Percentiles rank a stretch among this genome's conserved stretches.
These are phyloP conservation scores for Lissocephala sabroskyi DNA, from an alignment of 2,888 invertebrate genomes.

Conservation along the genomic window DNA sequence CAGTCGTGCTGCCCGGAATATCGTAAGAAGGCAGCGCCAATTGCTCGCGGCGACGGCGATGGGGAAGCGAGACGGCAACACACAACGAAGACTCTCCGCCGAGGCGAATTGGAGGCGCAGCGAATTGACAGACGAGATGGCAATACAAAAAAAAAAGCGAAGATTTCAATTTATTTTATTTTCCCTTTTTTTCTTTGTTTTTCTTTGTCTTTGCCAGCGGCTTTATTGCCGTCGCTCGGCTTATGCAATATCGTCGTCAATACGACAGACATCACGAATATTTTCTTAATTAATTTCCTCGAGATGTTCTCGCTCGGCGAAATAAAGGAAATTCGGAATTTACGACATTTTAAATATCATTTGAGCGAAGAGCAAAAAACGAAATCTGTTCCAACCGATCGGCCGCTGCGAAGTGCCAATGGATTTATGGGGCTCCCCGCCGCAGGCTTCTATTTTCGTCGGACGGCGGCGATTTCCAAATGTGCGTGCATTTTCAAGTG, in stretches of 20 bases:
- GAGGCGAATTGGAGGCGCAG: slow-evolving; percentile 16
- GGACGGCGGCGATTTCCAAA: neutral
- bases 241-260: slow-evolving; percentile 59
- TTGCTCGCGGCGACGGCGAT: slow-evolving; percentile 22
- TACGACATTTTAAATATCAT: slow-evolving; percentile 39
- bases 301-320: no score
- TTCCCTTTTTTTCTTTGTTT: no score
- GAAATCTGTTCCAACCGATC: neutral
- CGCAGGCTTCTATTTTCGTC: no score
- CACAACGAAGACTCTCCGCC: slow-evolving; percentile 11
- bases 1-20: slow-evolving; percentile 37
- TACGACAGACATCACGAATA: slow-evolving; percentile 30
- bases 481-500: slow-evolving; percentile 28
- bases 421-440: no score
- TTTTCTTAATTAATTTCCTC: neutral
- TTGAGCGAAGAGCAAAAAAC: neutral
- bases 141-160: no score
- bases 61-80: slow-evolving; percentile 43
- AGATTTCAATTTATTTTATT: no score
- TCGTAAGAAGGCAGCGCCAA: slow-evolving; percentile 59
- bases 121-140: slow-evolving; percentile 28
- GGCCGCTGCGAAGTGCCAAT: neutral
- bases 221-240: slow-evolving; percentile 3
- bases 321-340: no score
- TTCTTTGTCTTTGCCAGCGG: slow-evolving; percentile 6